Evolutionary conservation across 2,888 invertebrate species (phyloP).

Genomic region (Pharmacophagus antenor): DNA sequence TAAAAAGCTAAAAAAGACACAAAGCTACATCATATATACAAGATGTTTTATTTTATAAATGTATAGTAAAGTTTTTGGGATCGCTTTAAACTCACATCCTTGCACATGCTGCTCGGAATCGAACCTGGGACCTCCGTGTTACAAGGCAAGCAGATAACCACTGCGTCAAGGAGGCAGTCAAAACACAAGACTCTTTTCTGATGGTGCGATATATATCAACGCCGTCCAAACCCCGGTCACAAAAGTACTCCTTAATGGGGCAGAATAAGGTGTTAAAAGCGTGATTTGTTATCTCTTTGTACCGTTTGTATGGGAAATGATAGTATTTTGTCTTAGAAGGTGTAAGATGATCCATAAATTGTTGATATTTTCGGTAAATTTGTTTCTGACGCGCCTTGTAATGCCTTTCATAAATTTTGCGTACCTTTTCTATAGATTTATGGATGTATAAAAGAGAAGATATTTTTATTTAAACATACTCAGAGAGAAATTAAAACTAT

Average conservation of each 20-base stretch:
- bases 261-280: conserved; percentile 50
- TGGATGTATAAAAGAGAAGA: neutral
- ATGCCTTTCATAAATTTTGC: neutral
- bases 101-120: too few relatives aligned
- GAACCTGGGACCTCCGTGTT: too few relatives aligned
- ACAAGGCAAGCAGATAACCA: too few relatives aligned
- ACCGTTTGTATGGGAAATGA: conserved; percentile 41
- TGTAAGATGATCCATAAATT: conserved; percentile 21
- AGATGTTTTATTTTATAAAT: too few relatives aligned
- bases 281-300: conserved; percentile 54
- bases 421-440: neutral
- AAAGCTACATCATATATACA: too few relatives aligned
- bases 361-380: conserved; percentile 11
- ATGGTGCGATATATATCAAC: conserved; percentile 42
- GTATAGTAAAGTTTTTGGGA: too few relatives aligned
- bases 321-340: conserved; percentile 27
- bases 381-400: neutral
- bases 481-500: neutral
- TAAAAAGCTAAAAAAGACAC: too few relatives aligned
- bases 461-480: neutral
- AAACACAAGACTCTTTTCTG: too few relatives aligned
- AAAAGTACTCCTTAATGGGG: conserved; percentile 35
- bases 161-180: too few relatives aligned
- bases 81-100: too few relatives aligned
- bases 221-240: conserved; percentile 24